Percentiles rank a stretch among this genome's conserved stretches.
phyloP scores from a whole-genome alignment of 2,797 vertebrate species.

The Coluber constrictor region DNA sequence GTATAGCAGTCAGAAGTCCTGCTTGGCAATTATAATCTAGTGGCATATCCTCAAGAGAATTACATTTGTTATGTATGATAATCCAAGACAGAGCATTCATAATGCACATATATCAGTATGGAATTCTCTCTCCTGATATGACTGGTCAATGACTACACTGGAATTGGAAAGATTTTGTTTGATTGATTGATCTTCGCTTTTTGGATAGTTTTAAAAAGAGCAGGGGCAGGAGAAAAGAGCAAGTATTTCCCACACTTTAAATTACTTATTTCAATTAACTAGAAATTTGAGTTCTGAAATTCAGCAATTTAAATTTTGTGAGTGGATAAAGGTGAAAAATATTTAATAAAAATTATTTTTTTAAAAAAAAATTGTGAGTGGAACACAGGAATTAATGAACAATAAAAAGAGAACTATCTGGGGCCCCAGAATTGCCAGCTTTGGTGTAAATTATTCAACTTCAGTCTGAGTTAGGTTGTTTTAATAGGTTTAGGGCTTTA shows the following conservation, averaged over 20 bases:
- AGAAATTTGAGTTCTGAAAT: neutral
- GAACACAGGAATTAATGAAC: neutral
- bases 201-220: neutral
- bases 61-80: neutral
- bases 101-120: neutral
- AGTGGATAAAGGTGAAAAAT: neutral
- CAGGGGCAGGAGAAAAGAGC: neutral
- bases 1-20: neutral
- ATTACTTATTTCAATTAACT: neutral
- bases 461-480: neutral
- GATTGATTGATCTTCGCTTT: neutral
- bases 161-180: neutral
- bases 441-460: neutral
- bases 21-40: neutral
- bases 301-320: neutral
- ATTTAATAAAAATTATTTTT: no score
- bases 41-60: neutral
- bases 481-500: neutral
- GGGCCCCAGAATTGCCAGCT: neutral
- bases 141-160: neutral
- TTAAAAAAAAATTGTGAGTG: neutral
- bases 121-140: neutral
- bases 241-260: neutral
- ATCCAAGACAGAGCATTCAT: neutral
- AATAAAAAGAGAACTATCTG: neutral